These are phyloP conservation scores for Pandemis corylana DNA, from an alignment of 2,888 invertebrate species.

Conservation along the genomic window DNA sequence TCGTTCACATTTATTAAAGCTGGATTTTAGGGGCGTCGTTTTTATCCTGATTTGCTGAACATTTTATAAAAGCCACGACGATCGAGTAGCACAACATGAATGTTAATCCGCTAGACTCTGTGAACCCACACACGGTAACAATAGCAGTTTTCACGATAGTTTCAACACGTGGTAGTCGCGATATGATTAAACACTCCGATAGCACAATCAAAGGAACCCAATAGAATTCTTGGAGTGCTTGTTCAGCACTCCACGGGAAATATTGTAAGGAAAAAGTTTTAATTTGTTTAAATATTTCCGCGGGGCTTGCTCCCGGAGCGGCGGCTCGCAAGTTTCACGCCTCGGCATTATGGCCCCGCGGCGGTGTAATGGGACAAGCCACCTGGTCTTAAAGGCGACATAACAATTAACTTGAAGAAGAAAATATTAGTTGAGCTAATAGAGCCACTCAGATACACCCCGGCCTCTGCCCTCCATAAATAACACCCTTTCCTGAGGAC, in stretches of 20 bases:
- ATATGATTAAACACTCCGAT: not conserved
- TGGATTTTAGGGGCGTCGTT: constrained; percentile 29
- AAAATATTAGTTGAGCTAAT: constrained; percentile 83
- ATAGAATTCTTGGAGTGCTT: constrained; percentile 54
- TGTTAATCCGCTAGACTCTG: not conserved
- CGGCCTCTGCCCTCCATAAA: constrained; percentile 76
- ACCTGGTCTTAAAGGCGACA: constrained; percentile 82
- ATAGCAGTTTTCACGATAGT: not conserved
- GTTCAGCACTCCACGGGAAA: constrained; percentile 62
- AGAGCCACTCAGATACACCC: constrained; percentile 79
- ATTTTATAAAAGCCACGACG: not conserved
- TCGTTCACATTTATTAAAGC: constrained; percentile 42
- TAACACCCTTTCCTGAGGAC: constrained; percentile 75
- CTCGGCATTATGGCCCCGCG: constrained; percentile 71
- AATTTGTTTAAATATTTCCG: constrained; percentile 83
- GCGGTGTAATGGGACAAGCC: constrained; percentile 78
- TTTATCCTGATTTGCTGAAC: constrained; percentile 14
- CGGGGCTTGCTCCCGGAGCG: constrained; percentile 64
- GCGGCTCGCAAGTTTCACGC: constrained; percentile 74
- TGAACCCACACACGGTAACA: not conserved
- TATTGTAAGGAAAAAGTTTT: constrained; percentile 79
- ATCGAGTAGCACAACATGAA: not conserved
- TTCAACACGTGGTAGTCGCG: not conserved
- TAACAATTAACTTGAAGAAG: constrained; percentile 83
- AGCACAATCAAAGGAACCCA: constrained; percentile 66